Evolutionary conservation across 2,113 vertebrate genomes (phyloP).

Genomic region (Protobothrops mucrosquamatus): DNA sequence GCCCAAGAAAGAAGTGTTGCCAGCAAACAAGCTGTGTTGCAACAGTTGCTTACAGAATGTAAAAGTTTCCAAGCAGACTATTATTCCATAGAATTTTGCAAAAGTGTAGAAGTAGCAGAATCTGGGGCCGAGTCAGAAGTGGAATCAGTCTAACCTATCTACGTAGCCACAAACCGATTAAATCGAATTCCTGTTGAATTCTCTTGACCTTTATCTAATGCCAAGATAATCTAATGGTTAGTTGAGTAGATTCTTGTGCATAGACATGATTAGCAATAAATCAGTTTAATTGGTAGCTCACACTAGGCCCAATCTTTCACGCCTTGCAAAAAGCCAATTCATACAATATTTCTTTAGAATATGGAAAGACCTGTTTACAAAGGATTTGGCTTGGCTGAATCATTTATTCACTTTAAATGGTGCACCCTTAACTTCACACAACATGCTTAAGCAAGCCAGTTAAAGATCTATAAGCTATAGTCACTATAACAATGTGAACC

Average conservation of each 20-base stretch:
- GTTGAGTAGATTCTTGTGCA: not conserved
- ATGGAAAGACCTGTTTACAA: not conserved
- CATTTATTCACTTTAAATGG: not conserved
- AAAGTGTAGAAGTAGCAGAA: not conserved
- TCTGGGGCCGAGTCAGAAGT: not conserved
- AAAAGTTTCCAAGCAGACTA: not conserved
- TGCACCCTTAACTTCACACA: too few relatives aligned
- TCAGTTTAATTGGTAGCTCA: not conserved
- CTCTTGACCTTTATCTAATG: not conserved
- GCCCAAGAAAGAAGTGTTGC: not conserved
- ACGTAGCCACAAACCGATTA: not conserved
- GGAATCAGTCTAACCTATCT: not conserved
- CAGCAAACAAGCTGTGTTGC: constrained; percentile 3
- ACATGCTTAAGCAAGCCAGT: too few relatives aligned
- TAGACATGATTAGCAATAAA: not conserved
- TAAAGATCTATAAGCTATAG: too few relatives aligned
- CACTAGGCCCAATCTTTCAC: not conserved
- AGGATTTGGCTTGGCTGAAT: not conserved
- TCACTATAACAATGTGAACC: too few relatives aligned
- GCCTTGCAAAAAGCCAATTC: not conserved
- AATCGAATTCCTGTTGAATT: not conserved
- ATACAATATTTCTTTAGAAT: not conserved
- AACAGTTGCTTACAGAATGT: not conserved
- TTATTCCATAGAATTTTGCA: not conserved
- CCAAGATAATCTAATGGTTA: not conserved